Evolutionary conservation across 2,113 vertebrate species (phyloP).

Genomic region (Nannospalax galili): DNA sequence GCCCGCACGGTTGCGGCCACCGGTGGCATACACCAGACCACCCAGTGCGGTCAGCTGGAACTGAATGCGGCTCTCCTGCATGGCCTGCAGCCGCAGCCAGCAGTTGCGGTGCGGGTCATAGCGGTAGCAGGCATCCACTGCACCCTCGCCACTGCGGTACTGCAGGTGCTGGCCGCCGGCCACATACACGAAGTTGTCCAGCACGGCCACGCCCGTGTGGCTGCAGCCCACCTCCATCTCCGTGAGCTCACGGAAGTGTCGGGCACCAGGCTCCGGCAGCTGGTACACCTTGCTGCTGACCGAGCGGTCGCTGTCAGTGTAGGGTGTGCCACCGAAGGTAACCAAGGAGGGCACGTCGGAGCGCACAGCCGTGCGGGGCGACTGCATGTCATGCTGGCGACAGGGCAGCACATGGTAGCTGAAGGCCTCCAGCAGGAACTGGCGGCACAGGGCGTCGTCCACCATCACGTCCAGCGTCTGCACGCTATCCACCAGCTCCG

Average conservation of each 20-base stretch:
- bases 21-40: conserved; percentile 93
- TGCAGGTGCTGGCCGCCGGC: conserved; percentile 96
- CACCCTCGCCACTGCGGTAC: conserved; percentile 97
- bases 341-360: conserved; percentile 92
- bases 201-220: conserved; percentile 94
- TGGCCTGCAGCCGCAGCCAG: conserved; percentile 95
- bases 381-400: conserved; percentile 97
- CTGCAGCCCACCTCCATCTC: conserved; percentile 96
- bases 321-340: conserved; percentile 96
- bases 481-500: conserved; percentile 96
- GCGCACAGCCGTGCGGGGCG: conserved; percentile 91
- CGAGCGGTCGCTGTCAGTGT: conserved; percentile 95
- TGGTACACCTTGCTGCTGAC: conserved; percentile 94
- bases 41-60: conserved; percentile 94
- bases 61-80: conserved; percentile 98
- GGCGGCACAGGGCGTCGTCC: conserved; percentile 94
- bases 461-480: conserved; percentile 97
- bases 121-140: conserved; percentile 93
- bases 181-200: conserved; percentile 98
- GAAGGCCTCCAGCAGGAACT: conserved; percentile 97
- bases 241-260: conserved; percentile 95
- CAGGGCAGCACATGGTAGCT: conserved; percentile 99
- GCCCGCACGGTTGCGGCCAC: conserved; percentile 95
- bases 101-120: conserved; percentile 95
- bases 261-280: conserved; percentile 87